A percentile compares a stretch with the other conserved stretches of the same genome.
phyloP scores from a whole-genome alignment of 2,797 vertebrate genomes.

The Acipenser ruthenus region DNA sequence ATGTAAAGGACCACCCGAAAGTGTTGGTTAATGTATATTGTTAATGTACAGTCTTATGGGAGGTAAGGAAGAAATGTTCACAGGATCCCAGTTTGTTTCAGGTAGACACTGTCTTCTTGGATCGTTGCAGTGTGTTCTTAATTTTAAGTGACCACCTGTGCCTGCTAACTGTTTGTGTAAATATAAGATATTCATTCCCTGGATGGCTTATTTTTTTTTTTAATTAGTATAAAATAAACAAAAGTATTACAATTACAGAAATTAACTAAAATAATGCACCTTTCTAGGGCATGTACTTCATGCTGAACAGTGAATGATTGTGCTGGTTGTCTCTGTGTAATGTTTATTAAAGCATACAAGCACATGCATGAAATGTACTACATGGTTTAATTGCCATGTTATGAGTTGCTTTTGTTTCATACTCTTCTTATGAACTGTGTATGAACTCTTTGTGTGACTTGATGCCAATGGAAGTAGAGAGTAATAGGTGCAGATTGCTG shows the following conservation, averaged over 20 bases:
- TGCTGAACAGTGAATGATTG: background rate
- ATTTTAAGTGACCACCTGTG: conserved; percentile 72
- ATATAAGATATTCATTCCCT: conserved; percentile 67
- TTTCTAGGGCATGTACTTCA: background rate
- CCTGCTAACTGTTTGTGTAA: conserved; percentile 53
- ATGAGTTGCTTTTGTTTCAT: no score
- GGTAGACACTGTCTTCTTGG: conserved; percentile 48
- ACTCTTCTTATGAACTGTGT: no score
- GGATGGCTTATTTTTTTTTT: conserved; percentile 11
- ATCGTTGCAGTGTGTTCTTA: conserved; percentile 51
- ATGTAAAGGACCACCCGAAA: no score
- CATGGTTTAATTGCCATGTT: background rate
- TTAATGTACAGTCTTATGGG: conserved; percentile 58
- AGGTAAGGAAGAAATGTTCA: conserved; percentile 34
- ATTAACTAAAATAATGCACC: background rate
- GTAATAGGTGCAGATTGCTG: no score
- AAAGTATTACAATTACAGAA: background rate
- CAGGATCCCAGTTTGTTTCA: conserved; percentile 53
- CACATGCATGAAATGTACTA: background rate
- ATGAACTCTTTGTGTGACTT: no score
- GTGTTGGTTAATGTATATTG: no score
- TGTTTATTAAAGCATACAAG: background rate
- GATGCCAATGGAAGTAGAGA: no score
- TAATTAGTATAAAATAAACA: background rate
- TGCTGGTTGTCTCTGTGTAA: background rate